phyloP scores from a whole-genome alignment of 2,888 invertebrate genomes.

The Coenonympha arcania region DNA sequence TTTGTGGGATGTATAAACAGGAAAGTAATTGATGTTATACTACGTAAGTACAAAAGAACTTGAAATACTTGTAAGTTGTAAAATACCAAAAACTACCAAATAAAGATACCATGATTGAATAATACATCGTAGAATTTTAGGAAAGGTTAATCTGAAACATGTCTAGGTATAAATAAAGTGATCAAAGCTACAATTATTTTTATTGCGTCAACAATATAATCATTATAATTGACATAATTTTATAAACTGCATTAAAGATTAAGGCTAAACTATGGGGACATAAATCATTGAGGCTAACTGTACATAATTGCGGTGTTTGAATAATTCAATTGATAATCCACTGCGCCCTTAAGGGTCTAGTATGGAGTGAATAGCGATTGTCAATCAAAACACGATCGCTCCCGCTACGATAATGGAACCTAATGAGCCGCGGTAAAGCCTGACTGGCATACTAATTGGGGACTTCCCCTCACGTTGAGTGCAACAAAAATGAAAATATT shows the following conservation, averaged over 20 bases:
- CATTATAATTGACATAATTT: slow-evolving; percentile 17
- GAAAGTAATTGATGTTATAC: slow-evolving; percentile 1
- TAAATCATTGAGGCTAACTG: slow-evolving; percentile 23
- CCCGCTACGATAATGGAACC: slow-evolving; percentile 52
- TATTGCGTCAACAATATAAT: background rate
- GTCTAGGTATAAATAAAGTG: background rate
- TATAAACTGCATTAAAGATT: slow-evolving; percentile 14
- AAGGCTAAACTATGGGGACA: slow-evolving; percentile 12
- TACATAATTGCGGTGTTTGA: slow-evolving; percentile 35
- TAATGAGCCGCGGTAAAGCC: slow-evolving; percentile 49
- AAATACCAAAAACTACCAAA: background rate
- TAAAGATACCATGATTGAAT: background rate
- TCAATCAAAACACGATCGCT: slow-evolving; percentile 53
- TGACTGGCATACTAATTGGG: slow-evolving; percentile 53
- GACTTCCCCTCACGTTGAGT: slow-evolving; percentile 16
- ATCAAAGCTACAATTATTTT: background rate
- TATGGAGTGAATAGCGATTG: slow-evolving; percentile 41
- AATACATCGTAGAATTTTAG: background rate
- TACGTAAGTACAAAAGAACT: background rate
- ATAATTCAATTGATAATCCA: slow-evolving; percentile 44
- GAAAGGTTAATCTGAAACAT: background rate
- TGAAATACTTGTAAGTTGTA: no score
- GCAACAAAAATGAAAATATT: slow-evolving; percentile 38
- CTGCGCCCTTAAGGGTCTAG: slow-evolving; percentile 38
- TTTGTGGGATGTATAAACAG: slow-evolving; percentile 37